A percentile compares a stretch with the other conserved stretches of the same genome.
phyloP scores from a whole-genome alignment of 2,888 invertebrate species.

The Eupithecia inturbata region DNA sequence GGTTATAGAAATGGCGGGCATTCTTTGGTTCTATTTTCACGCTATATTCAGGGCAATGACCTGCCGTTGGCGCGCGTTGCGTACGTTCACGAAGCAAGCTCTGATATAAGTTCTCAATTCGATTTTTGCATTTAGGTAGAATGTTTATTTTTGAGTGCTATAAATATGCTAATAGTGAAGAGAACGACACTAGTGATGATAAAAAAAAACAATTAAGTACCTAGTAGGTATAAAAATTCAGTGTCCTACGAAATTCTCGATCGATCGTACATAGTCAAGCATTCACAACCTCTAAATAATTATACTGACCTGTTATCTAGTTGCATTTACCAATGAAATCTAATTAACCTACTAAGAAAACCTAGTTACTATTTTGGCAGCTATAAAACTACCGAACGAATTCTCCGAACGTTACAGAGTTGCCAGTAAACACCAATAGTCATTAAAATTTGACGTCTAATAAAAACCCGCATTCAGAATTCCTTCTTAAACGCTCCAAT shows the following conservation, averaged over 20 bases:
- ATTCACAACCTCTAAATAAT: background rate
- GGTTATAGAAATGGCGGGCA: slow-evolving; percentile 81
- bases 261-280: background rate
- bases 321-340: background rate
- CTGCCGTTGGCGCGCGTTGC: slow-evolving; percentile 64
- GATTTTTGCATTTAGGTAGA: slow-evolving; percentile 59
- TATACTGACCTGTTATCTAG: background rate
- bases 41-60: slow-evolving; percentile 77
- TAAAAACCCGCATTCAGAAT: slow-evolving; percentile 46
- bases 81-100: slow-evolving; percentile 56
- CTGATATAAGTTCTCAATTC: slow-evolving; percentile 54
- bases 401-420: slow-evolving; percentile 11
- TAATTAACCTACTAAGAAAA: slow-evolving; percentile 30
- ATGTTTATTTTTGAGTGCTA: slow-evolving; percentile 39
- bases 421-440: slow-evolving; percentile 25
- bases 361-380: slow-evolving; percentile 34
- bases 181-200: background rate
- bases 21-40: slow-evolving; percentile 81
- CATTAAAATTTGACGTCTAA: slow-evolving; percentile 40
- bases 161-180: slow-evolving; percentile 1
- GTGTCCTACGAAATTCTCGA: background rate
- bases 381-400: slow-evolving; percentile 16
- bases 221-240: too few species aligned
- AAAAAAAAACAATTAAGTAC: too few species aligned
- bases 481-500: slow-evolving; percentile 44